A percentile compares a stretch with the other conserved stretches of the same genome.
Conservation (phyloP, 2,888 invertebrate species). For the Hymenopus coronatus region DNA sequence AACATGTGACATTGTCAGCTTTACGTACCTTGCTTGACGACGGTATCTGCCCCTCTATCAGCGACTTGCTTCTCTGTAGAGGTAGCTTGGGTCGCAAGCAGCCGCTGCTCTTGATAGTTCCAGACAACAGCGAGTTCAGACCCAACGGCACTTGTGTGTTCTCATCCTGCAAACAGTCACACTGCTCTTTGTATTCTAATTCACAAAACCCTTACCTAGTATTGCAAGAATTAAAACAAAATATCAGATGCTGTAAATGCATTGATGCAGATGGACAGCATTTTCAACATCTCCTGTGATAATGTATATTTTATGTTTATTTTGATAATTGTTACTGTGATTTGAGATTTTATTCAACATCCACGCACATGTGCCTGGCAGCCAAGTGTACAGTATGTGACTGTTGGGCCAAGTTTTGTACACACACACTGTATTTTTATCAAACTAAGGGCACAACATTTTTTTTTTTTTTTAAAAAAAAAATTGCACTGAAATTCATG, state of each 20-base stretch:
- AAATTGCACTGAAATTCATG: too few species aligned
- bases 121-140: conserved; percentile 57
- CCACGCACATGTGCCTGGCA: too few species aligned
- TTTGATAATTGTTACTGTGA: too few species aligned
- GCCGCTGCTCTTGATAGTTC: conserved; percentile 46
- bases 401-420: too few species aligned
- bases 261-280: too few species aligned
- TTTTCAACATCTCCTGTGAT: too few species aligned
- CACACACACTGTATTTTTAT: too few species aligned
- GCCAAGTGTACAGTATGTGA: too few species aligned
- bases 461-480: too few species aligned
- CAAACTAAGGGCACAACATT: too few species aligned
- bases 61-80: conserved; percentile 24
- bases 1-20: neutral
- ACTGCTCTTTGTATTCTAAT: neutral
- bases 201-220: neutral
- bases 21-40: conserved; percentile 30
- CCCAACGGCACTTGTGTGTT: conserved; percentile 53
- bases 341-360: too few species aligned
- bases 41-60: conserved; percentile 35
- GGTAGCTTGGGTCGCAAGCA: neutral
- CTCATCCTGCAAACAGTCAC: conserved; percentile 43
- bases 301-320: too few species aligned
- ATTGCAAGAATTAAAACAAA: neutral
- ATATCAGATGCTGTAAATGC: neutral